Evolutionary conservation across 1,140 invertebrate genomes (phyloP), one percentile per base, ranked within the genome.

Genomic region (Lamellibrachia luymesi): DNA sequence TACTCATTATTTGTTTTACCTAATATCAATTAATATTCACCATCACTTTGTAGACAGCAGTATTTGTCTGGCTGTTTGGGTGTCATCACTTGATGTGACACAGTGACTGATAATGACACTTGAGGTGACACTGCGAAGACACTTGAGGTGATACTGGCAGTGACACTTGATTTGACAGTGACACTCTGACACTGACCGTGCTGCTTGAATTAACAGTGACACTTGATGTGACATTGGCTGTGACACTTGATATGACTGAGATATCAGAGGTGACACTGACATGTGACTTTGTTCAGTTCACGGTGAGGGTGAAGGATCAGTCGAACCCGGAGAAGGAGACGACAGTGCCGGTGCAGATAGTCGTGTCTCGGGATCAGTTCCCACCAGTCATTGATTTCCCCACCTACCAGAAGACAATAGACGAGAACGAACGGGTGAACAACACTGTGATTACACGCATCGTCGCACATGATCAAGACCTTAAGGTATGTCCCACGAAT

Each of bases 381-480:
- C 93, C 93, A 25, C 93, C 93, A 0, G 52, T 56, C 50, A 92
- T 80, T 5, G 51, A 51, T 10, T 27, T 38, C 27, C 51, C 51
- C 6, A 25, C 64, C 27, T 92, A 92, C 56, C 51, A 52, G 50
- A 56, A n/a, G 51, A 93, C 51, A 0, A 90, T 93, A 5, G 91
- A 92, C 50, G 93, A 93, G 52, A 92, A 92, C 22, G 93, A 93
- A 93, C 93, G 22, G 51, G 93, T 93, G 25, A 89, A 92, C 56
- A 64, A 91, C 7, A 38, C 93, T 2, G 22, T 52, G 17, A 92
- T 93, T 25, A 27, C 92, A 10, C 91, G 64, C n/a, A 93, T 93
- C 50, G 38, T 56, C 22, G 93, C 93, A 25, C 51, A 17, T 10
- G 93, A 64, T 38, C 51, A 51, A 4, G 91, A 93, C 51, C 51